Base-by-base conservation (phyloP, 1,140 invertebrate genomes). In the Thaumatotibia leucotreta region DNA sequence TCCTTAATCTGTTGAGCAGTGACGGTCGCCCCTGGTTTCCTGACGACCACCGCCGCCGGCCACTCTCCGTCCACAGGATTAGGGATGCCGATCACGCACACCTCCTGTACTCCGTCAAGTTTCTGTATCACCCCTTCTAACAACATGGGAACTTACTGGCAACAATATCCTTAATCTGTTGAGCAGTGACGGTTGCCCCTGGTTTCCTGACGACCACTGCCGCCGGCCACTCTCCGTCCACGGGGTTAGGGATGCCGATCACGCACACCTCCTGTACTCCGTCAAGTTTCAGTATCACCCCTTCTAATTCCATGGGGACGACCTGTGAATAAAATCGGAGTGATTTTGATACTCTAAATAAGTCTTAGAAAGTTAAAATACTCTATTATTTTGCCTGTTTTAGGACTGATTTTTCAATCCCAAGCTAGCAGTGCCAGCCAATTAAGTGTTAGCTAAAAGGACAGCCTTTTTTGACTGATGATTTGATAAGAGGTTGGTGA, bases 221-320 rank as follows among this genome's bases (percentile, higher is more conserved):
- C 32, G 92, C 93, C 0, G 96, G 95, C 4, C 94, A 88, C 88
- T 98, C 96, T 0, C 96, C 96, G 71, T 89, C 92, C 35, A 89
- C 88, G 9, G 88, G 86, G 78, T 97, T 93, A 0, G 94, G 94
- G 35, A 97, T 88, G 9, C 96, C 96, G 76, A 97, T 92, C 2
- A 98, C 96, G 6, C 94, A 96, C 0, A 94, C 96, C 72, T 97
- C 96, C 20, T 45, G 39, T 10, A 64, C 61, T 4, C 69, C 77
- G 0, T 72, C 68, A 63, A 77, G 77, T 8, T 54, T 65, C 1
- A 95, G 90, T 27, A 98, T 85, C 10, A 97, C 65, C 17, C 93
- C 94, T 89, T 98, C 97, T 27, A 98, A 72, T 82, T 97, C 96
- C 0, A 95, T 94, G 4, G 97, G 97, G 4, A 96, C 91, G 11